Conservation (phyloP, 2,113 vertebrate genomes). For the Heliornis fulica region DNA sequence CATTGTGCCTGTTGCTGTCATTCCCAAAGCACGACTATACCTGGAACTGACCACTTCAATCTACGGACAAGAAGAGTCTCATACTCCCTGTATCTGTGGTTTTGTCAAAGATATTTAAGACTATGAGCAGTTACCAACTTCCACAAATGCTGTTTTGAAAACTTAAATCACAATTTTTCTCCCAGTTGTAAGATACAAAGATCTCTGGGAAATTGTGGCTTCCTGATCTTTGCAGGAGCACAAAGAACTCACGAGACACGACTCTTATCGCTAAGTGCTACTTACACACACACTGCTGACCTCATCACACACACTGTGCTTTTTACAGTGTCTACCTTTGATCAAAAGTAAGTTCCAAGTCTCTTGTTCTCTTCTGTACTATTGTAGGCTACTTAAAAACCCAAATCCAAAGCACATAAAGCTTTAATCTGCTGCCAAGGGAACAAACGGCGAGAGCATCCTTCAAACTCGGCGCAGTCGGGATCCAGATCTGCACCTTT, state of each 20-base stretch:
- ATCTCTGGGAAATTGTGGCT: background rate
- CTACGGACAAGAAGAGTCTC: background rate
- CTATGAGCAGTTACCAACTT: too few species aligned
- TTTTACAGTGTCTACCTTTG: background rate
- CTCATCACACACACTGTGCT: background rate
- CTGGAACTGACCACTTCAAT: background rate
- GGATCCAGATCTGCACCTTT: background rate
- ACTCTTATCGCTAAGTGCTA: background rate
- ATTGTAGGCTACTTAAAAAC: background rate
- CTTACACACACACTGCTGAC: background rate
- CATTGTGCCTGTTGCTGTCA: background rate
- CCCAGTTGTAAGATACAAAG: too few species aligned
- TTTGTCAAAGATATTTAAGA: background rate
- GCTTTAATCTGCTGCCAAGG: background rate
- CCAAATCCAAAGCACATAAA: accelerated
- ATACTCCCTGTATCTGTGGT: background rate
- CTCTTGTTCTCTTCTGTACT: background rate
- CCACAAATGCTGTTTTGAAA: too few species aligned
- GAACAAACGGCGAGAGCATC: background rate
- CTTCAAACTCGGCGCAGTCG: background rate
- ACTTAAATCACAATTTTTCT: too few species aligned
- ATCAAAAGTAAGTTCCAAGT: background rate
- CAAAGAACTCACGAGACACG: accelerated
- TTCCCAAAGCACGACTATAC: background rate
- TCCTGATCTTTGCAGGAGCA: background rate